Evolutionary conservation across 2,113 vertebrate species (phyloP).

Genomic region (Charadrius vociferus): DNA sequence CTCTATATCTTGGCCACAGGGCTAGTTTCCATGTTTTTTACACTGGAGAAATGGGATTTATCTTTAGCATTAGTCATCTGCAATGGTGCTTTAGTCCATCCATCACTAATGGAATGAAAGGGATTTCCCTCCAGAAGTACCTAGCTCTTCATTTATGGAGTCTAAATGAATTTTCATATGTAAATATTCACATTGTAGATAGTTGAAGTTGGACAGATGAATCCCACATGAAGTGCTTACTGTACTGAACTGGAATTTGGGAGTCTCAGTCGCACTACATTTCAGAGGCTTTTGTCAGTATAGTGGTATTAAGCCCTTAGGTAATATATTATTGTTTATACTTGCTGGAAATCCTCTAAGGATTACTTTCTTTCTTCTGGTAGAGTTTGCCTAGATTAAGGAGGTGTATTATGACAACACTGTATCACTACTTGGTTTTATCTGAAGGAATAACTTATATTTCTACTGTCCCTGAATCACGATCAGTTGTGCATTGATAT

Average conservation of each 20-base stretch:
- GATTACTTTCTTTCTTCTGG: background rate
- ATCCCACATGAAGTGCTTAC: background rate
- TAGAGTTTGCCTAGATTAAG: slow-evolving; percentile 21
- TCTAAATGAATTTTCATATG: background rate
- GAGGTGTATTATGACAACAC: background rate
- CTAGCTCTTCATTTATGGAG: background rate
- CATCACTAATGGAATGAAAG: background rate
- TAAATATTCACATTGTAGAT: background rate
- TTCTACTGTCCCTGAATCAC: background rate
- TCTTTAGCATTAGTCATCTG: background rate
- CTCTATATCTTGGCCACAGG: background rate
- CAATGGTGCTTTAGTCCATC: background rate
- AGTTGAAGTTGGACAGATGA: background rate
- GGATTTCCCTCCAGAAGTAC: background rate
- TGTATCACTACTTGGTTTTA: background rate
- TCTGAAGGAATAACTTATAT: background rate
- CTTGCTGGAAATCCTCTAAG: background rate
- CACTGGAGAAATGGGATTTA: background rate
- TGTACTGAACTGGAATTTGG: background rate
- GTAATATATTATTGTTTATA: slow-evolving; percentile 36
- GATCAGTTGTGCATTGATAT: background rate
- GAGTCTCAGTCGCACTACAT: background rate
- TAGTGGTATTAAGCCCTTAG: background rate
- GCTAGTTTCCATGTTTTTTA: background rate
- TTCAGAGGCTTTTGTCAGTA: background rate